Conservation (phyloP, 2,113 vertebrate genomes). For the Cariama cristata region DNA sequence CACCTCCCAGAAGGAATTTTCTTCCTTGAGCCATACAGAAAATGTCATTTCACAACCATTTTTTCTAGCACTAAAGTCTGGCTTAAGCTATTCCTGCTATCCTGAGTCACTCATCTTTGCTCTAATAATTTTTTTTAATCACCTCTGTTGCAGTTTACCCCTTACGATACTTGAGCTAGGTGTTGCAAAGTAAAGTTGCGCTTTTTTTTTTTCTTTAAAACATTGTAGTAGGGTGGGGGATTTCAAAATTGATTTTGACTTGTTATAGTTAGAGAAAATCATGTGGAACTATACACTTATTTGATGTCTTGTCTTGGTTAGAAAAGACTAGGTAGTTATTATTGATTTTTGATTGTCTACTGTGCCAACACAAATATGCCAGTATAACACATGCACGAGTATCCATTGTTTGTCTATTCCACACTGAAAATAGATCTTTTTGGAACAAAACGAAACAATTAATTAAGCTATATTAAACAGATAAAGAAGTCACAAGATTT, state of each 20-base stretch:
- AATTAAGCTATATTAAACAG: not conserved
- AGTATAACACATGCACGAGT: not conserved
- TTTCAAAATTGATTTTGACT: not conserved
- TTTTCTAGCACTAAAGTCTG: not conserved
- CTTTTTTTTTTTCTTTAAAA: not conserved
- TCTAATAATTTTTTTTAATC: not conserved
- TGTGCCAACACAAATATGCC: not conserved
- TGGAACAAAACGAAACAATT: not conserved
- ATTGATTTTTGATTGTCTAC: not conserved
- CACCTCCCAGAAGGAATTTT: not conserved
- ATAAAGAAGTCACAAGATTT: not conserved
- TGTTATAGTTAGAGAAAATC: not conserved
- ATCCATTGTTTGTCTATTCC: not conserved
- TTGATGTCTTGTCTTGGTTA: not conserved
- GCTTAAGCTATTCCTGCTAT: not conserved
- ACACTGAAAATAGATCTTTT: not conserved
- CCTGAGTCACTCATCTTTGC: not conserved
- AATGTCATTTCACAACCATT: not conserved
- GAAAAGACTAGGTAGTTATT: not conserved
- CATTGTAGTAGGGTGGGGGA: not conserved
- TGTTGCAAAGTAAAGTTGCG: not conserved
- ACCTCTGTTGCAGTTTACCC: rapidly evolving
- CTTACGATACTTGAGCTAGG: not conserved
- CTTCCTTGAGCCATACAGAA: not conserved
- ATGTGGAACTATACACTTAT: not conserved